Evolutionary conservation across 2,888 invertebrate species (phyloP), one percentile per base, ranked within the genome.

Genomic region (Cryptocheilus praepositus): DNA sequence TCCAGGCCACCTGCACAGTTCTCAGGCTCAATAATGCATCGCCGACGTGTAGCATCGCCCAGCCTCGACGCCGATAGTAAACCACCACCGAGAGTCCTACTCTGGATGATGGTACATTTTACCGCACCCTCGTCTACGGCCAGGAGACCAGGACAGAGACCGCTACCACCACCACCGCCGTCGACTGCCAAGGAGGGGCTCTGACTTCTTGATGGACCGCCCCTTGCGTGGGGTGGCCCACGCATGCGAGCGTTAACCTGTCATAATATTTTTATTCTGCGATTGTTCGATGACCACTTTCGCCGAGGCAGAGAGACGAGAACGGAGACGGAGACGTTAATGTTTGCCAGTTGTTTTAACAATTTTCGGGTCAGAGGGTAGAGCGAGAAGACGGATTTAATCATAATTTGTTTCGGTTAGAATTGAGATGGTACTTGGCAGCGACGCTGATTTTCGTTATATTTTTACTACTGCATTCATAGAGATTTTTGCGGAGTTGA

Each of bases 11-110:
- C 87, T 87, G 87, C 81, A 77, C 75, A 81, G 81, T 87, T 87
- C 87, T 81, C 87, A 87, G 85, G 83, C 86, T 87, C 84, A 87
- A 87, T 87, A 87, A 87, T 87, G 86, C 86, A 87, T 76, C 72
- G 77, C 66, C 75, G 79, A 81, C 80, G 75, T 76, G 75, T 78
- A 74, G 79, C 81, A 80, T 74, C 77, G 82, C 67, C 73, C 77
- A 77, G 73, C 67, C 68, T 66, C 63, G 75, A 71, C 73, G 79
- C 58, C n/a, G 49, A 18, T 62, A 78, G 78, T 80, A 71, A 80
- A 81, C 81, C 79, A 73, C 78, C 61, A 61, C 67, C 44, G 57
- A 57, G 21, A 65, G 46, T 54, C 55, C 54, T 15, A 13, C 63
- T 36, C 36, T 59, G 63, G 70, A 78, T 73, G 79, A 73, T 78